Conservation (phyloP, 2,113 vertebrate species). For the Amblyopsis rosae region DNA sequence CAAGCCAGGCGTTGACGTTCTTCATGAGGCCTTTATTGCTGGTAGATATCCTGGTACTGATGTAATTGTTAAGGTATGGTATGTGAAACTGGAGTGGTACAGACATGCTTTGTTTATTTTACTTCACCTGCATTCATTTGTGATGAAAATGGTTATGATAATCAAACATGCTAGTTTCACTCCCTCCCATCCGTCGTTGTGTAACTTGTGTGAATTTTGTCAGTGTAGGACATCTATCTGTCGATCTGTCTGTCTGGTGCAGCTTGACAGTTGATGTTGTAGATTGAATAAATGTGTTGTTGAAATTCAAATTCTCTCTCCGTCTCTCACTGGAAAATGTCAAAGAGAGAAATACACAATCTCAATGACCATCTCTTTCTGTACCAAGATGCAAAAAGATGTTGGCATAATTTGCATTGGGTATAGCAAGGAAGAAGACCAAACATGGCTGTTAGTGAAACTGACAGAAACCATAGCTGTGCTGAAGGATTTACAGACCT, state of each 20-base stretch:
- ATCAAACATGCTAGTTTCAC: background rate
- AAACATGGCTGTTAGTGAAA: conserved; percentile 13
- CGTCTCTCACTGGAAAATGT: background rate
- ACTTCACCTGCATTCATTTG: conserved; percentile 5
- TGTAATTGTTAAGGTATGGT: conserved; percentile 12
- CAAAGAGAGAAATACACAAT: too few species aligned
- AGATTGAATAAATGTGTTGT: too few species aligned
- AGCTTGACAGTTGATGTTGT: too few species aligned
- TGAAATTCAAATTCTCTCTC: background rate
- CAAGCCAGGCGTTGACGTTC: conserved; percentile 5
- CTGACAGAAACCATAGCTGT: background rate
- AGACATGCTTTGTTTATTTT: background rate
- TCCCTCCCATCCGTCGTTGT: background rate
- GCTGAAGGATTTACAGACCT: conserved; percentile 9
- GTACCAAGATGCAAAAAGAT: conserved; percentile 7
- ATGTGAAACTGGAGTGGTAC: conserved; percentile 9
- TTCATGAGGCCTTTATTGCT: conserved; percentile 28
- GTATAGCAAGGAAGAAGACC: conserved; percentile 14
- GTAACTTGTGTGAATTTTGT: background rate
- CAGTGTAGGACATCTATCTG: background rate
- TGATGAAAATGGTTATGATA: background rate
- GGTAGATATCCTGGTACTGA: conserved; percentile 9
- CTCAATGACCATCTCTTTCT: too few species aligned
- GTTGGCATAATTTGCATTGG: conserved; percentile 18
- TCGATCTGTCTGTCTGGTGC: too few species aligned